A percentile compares a stretch with the other conserved stretches of the same genome.
These are phyloP conservation scores for Sinocyclocheilus grahami DNA, from an alignment of 2,113 vertebrate genomes.

Conservation along the genomic window DNA sequence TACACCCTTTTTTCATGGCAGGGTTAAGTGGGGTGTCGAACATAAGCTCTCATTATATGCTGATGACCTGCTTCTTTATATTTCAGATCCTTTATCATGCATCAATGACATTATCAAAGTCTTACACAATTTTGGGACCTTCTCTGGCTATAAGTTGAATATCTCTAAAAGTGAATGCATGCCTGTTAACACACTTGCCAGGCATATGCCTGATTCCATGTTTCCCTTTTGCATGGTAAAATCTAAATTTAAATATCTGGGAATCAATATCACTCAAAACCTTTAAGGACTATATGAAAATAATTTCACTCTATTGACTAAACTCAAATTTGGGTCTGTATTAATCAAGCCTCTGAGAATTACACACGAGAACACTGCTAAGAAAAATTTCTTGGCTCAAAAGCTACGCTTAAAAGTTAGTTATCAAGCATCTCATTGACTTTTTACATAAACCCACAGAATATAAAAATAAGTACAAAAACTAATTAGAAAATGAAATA, in stretches of 20 bases:
- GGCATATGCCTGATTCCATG: not conserved
- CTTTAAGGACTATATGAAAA: not conserved
- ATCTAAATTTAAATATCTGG: not conserved
- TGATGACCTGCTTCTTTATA: conserved; percentile 36
- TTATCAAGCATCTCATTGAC: too few species aligned
- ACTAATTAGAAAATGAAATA: too few species aligned
- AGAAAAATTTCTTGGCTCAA: too few species aligned
- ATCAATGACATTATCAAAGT: not conserved
- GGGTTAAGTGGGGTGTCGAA: not conserved
- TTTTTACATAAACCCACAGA: too few species aligned
- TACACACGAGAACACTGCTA: too few species aligned
- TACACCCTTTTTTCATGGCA: not conserved
- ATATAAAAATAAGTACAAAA: too few species aligned
- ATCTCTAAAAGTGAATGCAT: not conserved
- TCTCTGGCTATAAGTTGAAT: not conserved
- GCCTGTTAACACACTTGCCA: not conserved
- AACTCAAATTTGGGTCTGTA: not conserved
- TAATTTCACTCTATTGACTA: conserved; percentile 12
- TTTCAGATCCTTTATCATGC: conserved; percentile 9
- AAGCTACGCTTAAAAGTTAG: too few species aligned
- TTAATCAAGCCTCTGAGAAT: too few species aligned
- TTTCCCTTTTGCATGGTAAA: not conserved
- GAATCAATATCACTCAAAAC: not conserved
- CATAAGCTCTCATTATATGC: conserved; percentile 35
- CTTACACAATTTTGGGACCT: not conserved